Evolutionary conservation across 2,113 vertebrate genomes (phyloP).

Genomic region (Ellobius talpinus): DNA sequence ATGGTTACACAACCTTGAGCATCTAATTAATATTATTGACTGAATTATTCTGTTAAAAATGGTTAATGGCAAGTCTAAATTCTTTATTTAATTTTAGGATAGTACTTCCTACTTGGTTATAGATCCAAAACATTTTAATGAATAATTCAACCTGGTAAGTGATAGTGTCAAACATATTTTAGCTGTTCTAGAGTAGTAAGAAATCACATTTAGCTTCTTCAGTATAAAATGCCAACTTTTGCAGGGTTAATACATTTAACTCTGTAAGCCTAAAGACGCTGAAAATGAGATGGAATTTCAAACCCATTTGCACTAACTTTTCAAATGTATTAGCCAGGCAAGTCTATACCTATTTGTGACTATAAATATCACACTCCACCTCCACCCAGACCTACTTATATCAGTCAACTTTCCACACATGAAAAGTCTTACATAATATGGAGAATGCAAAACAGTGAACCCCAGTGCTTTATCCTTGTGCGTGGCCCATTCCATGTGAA

Average conservation of each 20-base stretch:
- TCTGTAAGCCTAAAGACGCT: slow-evolving; percentile 34
- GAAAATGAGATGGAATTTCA: slow-evolving; percentile 65
- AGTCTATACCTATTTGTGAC: slow-evolving; percentile 63
- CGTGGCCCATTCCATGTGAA: background rate
- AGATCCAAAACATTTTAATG: slow-evolving; percentile 32
- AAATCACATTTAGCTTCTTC: slow-evolving; percentile 13
- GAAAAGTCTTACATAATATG: slow-evolving; percentile 68
- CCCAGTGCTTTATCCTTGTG: slow-evolving; percentile 10
- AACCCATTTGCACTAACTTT: slow-evolving; percentile 60
- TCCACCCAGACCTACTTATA: slow-evolving; percentile 74
- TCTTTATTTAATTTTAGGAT: background rate
- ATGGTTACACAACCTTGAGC: background rate
- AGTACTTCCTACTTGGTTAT: slow-evolving; percentile 27
- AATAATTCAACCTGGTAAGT: slow-evolving; percentile 19
- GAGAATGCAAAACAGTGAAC: slow-evolving; percentile 15
- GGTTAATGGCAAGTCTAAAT: background rate
- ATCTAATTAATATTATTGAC: background rate
- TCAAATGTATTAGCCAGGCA: slow-evolving; percentile 65
- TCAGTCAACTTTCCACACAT: slow-evolving; percentile 75
- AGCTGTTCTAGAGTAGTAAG: background rate
- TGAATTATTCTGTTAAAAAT: slow-evolving; percentile 22
- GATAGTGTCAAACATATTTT: slow-evolving; percentile 8
- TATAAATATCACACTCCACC: slow-evolving; percentile 73
- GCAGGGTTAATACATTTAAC: slow-evolving; percentile 35
- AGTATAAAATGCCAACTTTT: slow-evolving; percentile 53